Base-by-base conservation (phyloP, 2,888 invertebrate genomes). In the Tricholauxania praeusta region DNA sequence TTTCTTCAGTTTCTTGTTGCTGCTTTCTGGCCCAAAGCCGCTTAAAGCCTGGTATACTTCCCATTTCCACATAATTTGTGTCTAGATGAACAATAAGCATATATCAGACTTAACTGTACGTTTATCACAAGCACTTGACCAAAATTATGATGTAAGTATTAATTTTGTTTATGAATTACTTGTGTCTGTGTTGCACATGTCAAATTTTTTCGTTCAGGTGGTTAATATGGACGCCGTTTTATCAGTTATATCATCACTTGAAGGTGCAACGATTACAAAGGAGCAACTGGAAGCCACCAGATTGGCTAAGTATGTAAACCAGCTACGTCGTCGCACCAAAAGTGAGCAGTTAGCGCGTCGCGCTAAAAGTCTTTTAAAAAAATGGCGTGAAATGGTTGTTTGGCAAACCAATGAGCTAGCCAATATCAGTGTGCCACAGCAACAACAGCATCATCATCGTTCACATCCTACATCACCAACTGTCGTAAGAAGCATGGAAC, bases 111-210 rank as follows among this genome's bases (percentile, higher is more conserved):
- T 97, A 91, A 96, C 96, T 91, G 93, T 95, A 91, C 95, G 93
- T 93, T 94, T 97, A 93, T 94, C 95, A 91, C 94, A 94, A 93
- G 95, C 96, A 90, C 92, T 97, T 91, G 97, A 97, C 93, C 93
- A 92, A 91, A 95, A 96, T 91, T 96, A 97, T 92, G 96, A 97
- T 96, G 97, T 97, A 95, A 96, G 96, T 65, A 65, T 22, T 55
- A n/a, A 51, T 22, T 22, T 47, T 55, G 28, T 22, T 48, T 12
- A 17, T 2, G 17, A 12, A 57, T 59, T 48, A n/a, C 12, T 47
- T 22, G 12, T 28, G 17, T 62, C 28, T 28, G 64, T 17, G 6
- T 39, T 8, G 10, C 39, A 39, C 7, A 39, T 39, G 39, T 2
- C 47, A 39, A 28, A 10, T 39, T 3, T 32, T 28, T 53, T 53